phyloP scores from a whole-genome alignment of 2,888 invertebrate genomes.

The Andricus quercusramuli region DNA sequence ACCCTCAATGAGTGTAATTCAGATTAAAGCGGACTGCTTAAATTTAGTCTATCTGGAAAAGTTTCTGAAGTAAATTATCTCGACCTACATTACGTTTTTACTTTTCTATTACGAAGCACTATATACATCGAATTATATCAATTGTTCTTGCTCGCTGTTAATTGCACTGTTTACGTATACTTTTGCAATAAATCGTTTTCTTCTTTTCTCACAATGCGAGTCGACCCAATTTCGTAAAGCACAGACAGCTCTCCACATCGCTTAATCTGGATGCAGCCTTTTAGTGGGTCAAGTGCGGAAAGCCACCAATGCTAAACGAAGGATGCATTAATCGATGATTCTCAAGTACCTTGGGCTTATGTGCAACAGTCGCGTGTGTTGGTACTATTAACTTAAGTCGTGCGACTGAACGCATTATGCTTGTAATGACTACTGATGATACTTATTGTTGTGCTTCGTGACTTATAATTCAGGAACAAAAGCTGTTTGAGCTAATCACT shows the following conservation, averaged over 20 bases:
- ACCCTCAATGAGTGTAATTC: neutral
- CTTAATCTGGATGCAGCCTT: constrained; percentile 35
- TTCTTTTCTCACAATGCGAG: constrained; percentile 22
- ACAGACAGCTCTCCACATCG: constrained; percentile 13
- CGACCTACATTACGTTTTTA: neutral
- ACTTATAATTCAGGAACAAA: neutral
- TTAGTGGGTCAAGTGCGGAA: constrained; percentile 40
- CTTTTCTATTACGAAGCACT: neutral
- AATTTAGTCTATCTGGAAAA: neutral
- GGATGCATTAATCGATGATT: constrained; percentile 35
- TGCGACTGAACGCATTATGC: neutral
- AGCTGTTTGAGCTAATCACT: neutral
- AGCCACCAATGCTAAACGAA: constrained; percentile 29
- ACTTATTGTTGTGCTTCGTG: neutral
- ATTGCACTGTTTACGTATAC: constrained; percentile 8
- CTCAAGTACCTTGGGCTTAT: constrained; percentile 12
- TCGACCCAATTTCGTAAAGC: constrained; percentile 29
- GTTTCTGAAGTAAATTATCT: neutral
- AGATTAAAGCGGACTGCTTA: neutral
- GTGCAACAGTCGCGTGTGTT: constrained; percentile 24
- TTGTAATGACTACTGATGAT: constrained; percentile 20
- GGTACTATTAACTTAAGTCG: constrained; percentile 3
- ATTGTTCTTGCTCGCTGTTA: neutral
- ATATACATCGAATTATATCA: neutral
- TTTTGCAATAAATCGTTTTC: constrained; percentile 20